A percentile compares a stretch with the other conserved stretches of the same genome.
phyloP scores from a whole-genome alignment of 2,797 vertebrate species.

The Sarcoramphus papa region DNA sequence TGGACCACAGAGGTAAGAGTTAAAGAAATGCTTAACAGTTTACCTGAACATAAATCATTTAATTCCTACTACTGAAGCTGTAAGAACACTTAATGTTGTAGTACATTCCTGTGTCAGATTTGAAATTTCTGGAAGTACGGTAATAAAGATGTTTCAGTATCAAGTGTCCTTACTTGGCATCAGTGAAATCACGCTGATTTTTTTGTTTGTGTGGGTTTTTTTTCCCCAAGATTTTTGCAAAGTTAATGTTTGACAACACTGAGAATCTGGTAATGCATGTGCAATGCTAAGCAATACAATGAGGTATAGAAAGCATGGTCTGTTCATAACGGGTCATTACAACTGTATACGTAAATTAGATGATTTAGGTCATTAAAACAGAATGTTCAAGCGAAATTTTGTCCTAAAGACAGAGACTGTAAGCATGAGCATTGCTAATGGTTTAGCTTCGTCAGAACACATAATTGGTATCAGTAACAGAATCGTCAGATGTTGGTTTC shows the following conservation, averaged over 20 bases:
- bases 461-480: not conserved
- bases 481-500: not conserved
- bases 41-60: not conserved
- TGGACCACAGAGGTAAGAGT: not conserved
- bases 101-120: not conserved
- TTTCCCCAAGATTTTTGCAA: not conserved
- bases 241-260: not conserved
- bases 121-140: not conserved
- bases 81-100: not conserved
- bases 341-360: fast-evolving
- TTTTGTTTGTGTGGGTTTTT: not conserved
- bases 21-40: not conserved
- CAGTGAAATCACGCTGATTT: not conserved
- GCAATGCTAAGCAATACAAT: too few species aligned
- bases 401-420: not conserved
- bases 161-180: not conserved
- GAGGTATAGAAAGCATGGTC: not conserved
- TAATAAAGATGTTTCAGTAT: not conserved
- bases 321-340: not conserved
- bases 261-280: fast-evolving
- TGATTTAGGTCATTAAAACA: not conserved
- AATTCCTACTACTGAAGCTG: not conserved
- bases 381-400: not conserved
- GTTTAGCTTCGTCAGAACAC: not conserved
- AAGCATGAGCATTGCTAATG: not conserved